phyloP scores from a whole-genome alignment of 2,797 vertebrate genomes.

The Gambusia yucatana region DNA sequence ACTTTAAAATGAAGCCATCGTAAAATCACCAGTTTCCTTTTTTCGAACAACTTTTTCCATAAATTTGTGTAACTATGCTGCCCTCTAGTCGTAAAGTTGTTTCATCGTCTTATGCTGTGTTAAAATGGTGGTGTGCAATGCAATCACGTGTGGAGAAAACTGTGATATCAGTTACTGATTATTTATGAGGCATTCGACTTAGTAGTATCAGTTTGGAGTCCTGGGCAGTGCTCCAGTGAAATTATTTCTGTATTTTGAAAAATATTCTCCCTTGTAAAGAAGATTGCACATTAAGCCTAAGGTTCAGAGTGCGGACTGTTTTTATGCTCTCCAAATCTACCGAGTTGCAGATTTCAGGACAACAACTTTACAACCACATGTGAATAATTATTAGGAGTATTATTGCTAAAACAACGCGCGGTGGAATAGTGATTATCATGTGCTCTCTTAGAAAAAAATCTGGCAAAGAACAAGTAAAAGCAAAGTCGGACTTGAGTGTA shows the following conservation, averaged over 20 bases:
- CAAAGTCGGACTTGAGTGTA: too few species aligned
- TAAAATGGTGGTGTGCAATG: background rate
- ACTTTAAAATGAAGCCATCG: background rate
- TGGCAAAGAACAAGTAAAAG: rapidly evolving
- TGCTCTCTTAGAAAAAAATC: too few species aligned
- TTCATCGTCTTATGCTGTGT: background rate
- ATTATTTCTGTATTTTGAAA: too few species aligned
- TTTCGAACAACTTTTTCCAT: background rate
- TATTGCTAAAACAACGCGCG: too few species aligned
- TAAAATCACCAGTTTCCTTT: background rate
- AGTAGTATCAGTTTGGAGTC: background rate
- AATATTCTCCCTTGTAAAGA: background rate
- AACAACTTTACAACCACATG: too few species aligned
- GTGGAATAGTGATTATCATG: too few species aligned
- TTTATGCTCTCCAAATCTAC: background rate
- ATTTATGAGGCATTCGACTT: background rate
- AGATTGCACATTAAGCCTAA: background rate
- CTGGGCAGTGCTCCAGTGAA: too few species aligned
- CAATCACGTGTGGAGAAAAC: background rate
- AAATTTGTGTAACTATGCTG: slow-evolving; percentile 25
- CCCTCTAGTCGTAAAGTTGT: slow-evolving; percentile 37
- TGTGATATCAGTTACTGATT: background rate
- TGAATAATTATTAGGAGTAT: too few species aligned
- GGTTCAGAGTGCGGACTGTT: too few species aligned
- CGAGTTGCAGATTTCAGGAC: background rate